Percentiles rank a stretch among this genome's conserved stretches.
These are phyloP conservation scores for Netelia inedita DNA, from an alignment of 2,888 invertebrate genomes.

Conservation along the genomic window DNA sequence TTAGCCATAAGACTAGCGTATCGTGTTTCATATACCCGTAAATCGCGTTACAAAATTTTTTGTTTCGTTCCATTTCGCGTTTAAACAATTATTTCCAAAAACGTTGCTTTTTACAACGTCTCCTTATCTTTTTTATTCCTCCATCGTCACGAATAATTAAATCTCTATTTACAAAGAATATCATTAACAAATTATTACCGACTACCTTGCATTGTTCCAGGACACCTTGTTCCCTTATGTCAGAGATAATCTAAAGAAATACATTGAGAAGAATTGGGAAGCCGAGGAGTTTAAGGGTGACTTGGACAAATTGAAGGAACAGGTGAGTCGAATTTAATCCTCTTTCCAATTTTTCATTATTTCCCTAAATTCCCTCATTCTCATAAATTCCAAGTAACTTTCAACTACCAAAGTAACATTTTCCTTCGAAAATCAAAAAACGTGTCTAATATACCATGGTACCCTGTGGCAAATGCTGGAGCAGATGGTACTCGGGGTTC, in stretches of 20 bases:
- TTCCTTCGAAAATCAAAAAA: conserved; percentile 46
- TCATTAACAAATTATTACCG: not conserved
- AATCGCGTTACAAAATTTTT: not conserved
- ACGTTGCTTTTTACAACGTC: not conserved
- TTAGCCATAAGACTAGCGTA: not conserved
- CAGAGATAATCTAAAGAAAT: conserved; percentile 90
- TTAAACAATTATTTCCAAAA: not conserved
- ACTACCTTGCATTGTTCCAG: conserved; percentile 84
- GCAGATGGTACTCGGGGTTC: conserved; percentile 77
- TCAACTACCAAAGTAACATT: conserved; percentile 32
- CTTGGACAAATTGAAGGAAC: conserved; percentile 88
- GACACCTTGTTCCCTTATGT: conserved; percentile 93
- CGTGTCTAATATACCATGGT: conserved; percentile 27
- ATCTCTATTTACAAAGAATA: not conserved
- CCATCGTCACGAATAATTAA: not conserved
- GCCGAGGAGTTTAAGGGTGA: conserved; percentile 89
- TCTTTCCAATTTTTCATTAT: not conserved
- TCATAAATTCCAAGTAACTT: conserved; percentile 5
- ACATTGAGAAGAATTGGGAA: conserved; percentile 91
- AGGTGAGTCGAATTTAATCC: conserved; percentile 84
- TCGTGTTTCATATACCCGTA: not conserved
- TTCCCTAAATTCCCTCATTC: conserved; percentile 18
- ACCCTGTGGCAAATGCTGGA: conserved; percentile 41
- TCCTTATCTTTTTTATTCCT: not conserved
- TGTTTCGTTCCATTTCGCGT: not conserved